phyloP scores from a whole-genome alignment of 1,140 invertebrate species.

The Ceratosolen solmsi region DNA sequence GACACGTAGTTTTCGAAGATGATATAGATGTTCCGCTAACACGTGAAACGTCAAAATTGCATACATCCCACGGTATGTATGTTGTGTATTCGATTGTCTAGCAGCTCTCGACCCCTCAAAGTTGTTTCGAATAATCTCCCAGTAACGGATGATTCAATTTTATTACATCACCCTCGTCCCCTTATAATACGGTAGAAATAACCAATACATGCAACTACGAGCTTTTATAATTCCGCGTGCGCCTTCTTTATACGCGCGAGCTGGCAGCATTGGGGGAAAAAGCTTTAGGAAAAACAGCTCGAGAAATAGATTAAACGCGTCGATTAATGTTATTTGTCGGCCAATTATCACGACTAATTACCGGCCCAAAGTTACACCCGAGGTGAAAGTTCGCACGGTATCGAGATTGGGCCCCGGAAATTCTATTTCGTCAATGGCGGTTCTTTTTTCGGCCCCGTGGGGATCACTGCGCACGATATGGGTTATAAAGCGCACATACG shows the following conservation, averaged over 20 bases:
- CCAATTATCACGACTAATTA: too few species aligned
- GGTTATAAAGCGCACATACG: constrained; percentile 29
- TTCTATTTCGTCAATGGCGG: constrained; percentile 8
- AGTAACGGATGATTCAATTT: neutral
- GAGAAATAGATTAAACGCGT: neutral
- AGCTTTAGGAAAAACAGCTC: neutral
- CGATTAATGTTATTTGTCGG: neutral
- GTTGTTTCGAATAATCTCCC: neutral
- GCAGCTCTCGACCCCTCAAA: neutral
- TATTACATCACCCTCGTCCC: neutral
- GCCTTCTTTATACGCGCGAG: neutral
- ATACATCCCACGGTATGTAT: neutral
- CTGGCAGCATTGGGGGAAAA: neutral
- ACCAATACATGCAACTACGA: neutral
- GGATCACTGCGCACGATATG: neutral
- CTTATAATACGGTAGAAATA: neutral
- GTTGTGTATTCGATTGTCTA: too few species aligned
- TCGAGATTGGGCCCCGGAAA: neutral
- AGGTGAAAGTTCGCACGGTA: neutral
- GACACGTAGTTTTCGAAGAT: neutral
- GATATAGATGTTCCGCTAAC: neutral
- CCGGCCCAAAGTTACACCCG: too few species aligned
- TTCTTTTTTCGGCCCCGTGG: neutral
- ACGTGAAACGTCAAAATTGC: neutral
- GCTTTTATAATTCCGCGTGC: neutral